Evolutionary conservation across 2,113 vertebrate genomes (phyloP), one percentile per base, ranked within the genome.

Genomic region (Colaptes auratus): DNA sequence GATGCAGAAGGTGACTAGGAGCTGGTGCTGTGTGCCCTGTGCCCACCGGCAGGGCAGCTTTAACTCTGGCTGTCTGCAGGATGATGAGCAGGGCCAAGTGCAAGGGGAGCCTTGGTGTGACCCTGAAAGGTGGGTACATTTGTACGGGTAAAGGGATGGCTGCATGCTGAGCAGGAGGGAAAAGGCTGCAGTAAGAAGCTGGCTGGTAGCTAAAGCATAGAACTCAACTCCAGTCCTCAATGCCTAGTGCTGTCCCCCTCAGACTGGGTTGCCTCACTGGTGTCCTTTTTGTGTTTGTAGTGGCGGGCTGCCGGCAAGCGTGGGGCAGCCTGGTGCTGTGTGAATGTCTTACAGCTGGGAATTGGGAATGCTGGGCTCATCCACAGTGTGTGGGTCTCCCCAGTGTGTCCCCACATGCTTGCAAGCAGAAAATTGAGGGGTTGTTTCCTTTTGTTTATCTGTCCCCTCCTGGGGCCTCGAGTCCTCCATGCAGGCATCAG

Each of bases 321-420:
- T 0, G 0, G 39, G 53, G 12, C 15, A 58, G 21, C 48, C 58
- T 58, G 56, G 64, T 2, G 1, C 48, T 58, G 81, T 0, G 1
- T 35, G 21, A 77, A 46, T 0, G 2, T 55, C 35, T 21, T 30
- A 14, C 33, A 67, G 27, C 23, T 48, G 71, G 33, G 12, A 59
- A 61, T 9, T 3, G 6, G 35, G n/a, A 74, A 19, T 1, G 1
- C 15, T 28, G 30, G 7, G 25, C 36, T 64, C 12, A 3, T 35
- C 18, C 52, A 25, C 27, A 31, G 33, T 19, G 11, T 0, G 0
- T 21, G 46, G 10, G 33, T 60, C 12, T 2, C 10, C 50, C 18
- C 0, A 1, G 24, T 0, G 0, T 1, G 1, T 61, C 46, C 27
- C 46, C 33, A 36, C 2, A 0, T 53, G 42, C 24, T 25, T n/a